Evolutionary conservation across 2,797 vertebrate species (phyloP), one percentile per base, ranked within the genome.

Genomic region (Petrocephalus sullivani): DNA sequence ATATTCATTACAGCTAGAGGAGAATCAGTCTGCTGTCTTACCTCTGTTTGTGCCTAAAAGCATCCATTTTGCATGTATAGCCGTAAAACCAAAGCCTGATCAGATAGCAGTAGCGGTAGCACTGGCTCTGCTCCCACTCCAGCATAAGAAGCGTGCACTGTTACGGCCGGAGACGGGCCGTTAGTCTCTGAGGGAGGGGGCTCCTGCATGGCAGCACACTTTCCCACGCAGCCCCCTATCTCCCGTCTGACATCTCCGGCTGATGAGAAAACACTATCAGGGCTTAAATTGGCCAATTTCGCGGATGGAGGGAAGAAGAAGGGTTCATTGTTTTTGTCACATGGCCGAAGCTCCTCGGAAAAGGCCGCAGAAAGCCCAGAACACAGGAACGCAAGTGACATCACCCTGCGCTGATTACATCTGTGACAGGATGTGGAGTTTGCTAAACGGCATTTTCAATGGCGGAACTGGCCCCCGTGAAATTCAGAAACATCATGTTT

Each of bases 261-360:
- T 92, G 92, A 90, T 93, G 93, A 89, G 93, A 53, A 46, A n/a
- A 75, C 87, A 64, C 57, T 23, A 84, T 75, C 67, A 21, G 33
- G 5, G 28, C 54, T 54, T 16, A 58, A 86, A 86, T 46, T 71
- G 0, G 87, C 90, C 87, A 56, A 88, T 92, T 94, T 93, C 91
- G 87, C 81, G 88, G 90, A 91, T 53, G 53, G 16, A 61, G 84
- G 51, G 82, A 71, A 71, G 85, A 90, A 90, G 53, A 84, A 89
- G 84, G 86, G 90, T 87, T 91, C 89, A 88, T 60, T 90, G 54
- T 86, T 91, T 91, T 90, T 89, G 89, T 91, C 89, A 85, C 57
- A 51, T 83, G 87, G 53, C 87, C 8, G 23, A 9, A 53, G 41
- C 16, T 56, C 14, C 28, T 56, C 51, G 12, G 67, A n/a, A 28